Conservation (phyloP, 2,113 vertebrate species). For the Pithys albifrons region DNA sequence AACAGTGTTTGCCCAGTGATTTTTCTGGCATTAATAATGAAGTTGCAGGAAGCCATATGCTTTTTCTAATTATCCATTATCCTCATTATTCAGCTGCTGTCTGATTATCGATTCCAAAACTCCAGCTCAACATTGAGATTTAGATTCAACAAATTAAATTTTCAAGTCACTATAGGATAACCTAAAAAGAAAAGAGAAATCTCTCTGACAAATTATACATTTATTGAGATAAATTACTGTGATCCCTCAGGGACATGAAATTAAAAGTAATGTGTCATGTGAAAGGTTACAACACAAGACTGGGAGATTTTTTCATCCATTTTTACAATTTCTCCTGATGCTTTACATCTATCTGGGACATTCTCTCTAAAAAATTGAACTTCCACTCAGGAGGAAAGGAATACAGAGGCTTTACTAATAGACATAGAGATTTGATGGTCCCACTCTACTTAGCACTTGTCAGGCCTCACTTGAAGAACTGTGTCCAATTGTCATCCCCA, state of each 20-base stretch:
- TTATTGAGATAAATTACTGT: conserved; percentile 39
- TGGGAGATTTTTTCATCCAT: not conserved
- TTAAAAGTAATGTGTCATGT: not conserved
- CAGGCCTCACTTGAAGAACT: not conserved
- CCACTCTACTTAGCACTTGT: not conserved
- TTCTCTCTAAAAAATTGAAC: not conserved
- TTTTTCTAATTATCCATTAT: conserved; percentile 4
- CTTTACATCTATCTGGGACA: not conserved
- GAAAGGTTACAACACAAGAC: not conserved
- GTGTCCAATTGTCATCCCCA: not conserved
- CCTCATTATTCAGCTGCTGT: not conserved
- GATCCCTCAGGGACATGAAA: not conserved
- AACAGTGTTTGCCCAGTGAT: not conserved
- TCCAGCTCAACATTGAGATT: not conserved
- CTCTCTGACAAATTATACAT: not conserved
- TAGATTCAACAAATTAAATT: conserved; percentile 1
- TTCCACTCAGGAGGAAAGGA: not conserved
- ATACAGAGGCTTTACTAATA: not conserved
- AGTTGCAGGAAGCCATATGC: not conserved
- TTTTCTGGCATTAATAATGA: conserved; percentile 2
- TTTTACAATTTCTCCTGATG: not conserved
- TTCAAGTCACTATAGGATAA: conserved; percentile 15
- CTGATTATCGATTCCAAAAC: not conserved
- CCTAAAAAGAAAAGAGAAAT: not conserved
- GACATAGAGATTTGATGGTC: not conserved